Percentiles rank a stretch among this genome's conserved stretches.
Evolutionary conservation across 1,140 invertebrate species (phyloP).

Genomic region (Ceratosolen fusciceps): DNA sequence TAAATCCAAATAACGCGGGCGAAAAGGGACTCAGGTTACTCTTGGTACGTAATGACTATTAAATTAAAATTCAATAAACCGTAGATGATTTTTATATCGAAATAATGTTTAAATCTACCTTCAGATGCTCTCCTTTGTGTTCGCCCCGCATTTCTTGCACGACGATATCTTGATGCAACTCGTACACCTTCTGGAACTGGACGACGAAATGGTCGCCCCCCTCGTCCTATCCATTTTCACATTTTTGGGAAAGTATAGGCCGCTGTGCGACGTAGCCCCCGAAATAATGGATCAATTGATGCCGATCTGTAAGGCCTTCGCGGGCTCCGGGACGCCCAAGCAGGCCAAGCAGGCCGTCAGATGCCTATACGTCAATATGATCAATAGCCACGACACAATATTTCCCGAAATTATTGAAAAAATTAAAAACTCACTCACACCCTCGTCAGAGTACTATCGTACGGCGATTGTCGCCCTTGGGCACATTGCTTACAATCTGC

Average conservation of each 20-base stretch:
- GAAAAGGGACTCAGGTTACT: constrained; percentile 87
- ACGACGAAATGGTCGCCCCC: constrained; percentile 88
- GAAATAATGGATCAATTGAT: constrained; percentile 81
- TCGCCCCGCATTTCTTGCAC: constrained; percentile 92
- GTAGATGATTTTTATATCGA: no score
- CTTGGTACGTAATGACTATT: constrained; percentile 74
- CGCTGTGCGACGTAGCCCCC: constrained; percentile 82
- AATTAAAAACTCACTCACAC: constrained; percentile 81
- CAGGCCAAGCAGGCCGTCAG: constrained; percentile 96
- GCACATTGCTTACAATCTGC: constrained; percentile 93
- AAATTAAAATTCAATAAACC: no score
- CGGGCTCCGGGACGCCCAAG: constrained; percentile 90
- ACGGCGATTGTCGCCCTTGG: constrained; percentile 94
- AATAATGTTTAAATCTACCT: constrained; percentile 52
- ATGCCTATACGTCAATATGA: constrained; percentile 91
- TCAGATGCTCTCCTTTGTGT: constrained; percentile 88
- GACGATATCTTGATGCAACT: constrained; percentile 86
- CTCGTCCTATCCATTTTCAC: constrained; percentile 87
- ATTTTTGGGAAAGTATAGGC: constrained; percentile 89
- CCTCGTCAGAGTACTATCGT: constrained; percentile 87
- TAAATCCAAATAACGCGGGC: constrained; percentile 84
- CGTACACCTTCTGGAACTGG: constrained; percentile 82
- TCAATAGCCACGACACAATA: constrained; percentile 83
- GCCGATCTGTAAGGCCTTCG: constrained; percentile 89
- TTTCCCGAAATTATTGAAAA: constrained; percentile 91